phyloP scores from a whole-genome alignment of 2,113 vertebrate species.

The Mus pahari region DNA sequence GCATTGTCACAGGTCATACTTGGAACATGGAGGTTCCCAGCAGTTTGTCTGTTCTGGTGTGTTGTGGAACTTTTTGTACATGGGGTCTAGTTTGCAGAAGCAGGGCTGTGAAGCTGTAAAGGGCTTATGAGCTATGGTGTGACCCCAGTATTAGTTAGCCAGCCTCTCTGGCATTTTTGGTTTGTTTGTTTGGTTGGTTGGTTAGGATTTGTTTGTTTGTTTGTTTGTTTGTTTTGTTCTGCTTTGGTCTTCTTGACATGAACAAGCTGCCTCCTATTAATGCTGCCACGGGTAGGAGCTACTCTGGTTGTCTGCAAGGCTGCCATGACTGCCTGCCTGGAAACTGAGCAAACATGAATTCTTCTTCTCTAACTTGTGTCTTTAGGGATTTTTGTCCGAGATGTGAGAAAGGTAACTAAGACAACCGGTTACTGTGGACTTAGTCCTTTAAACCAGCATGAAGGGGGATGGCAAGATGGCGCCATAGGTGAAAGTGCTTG shows the following conservation, averaged over 20 bases:
- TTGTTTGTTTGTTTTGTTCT: too few species aligned
- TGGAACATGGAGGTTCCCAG: not conserved
- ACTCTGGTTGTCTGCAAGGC: not conserved
- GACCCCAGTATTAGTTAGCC: not conserved
- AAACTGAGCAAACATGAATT: not conserved
- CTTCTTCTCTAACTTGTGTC: too few species aligned
- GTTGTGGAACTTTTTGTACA: not conserved
- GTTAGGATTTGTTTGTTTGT: not conserved
- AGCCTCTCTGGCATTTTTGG: not conserved
- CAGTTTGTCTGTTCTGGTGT: not conserved
- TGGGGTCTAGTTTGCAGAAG: not conserved
- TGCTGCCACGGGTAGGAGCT: not conserved
- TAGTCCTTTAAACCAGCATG: not conserved
- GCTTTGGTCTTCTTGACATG: too few species aligned
- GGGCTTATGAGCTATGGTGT: too few species aligned
- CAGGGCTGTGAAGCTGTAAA: not conserved
- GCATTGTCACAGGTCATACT: not conserved
- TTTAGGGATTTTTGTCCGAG: not conserved
- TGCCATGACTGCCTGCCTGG: not conserved
- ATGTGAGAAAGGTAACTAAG: not conserved
- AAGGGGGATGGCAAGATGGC: not conserved
- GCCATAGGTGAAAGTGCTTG: not conserved
- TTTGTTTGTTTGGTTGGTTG: not conserved
- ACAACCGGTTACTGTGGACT: not conserved
- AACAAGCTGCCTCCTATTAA: not conserved